These are phyloP conservation scores for Tragelaphus oryx DNA, from an alignment of 2,797 vertebrate species.

Conservation along the genomic window DNA sequence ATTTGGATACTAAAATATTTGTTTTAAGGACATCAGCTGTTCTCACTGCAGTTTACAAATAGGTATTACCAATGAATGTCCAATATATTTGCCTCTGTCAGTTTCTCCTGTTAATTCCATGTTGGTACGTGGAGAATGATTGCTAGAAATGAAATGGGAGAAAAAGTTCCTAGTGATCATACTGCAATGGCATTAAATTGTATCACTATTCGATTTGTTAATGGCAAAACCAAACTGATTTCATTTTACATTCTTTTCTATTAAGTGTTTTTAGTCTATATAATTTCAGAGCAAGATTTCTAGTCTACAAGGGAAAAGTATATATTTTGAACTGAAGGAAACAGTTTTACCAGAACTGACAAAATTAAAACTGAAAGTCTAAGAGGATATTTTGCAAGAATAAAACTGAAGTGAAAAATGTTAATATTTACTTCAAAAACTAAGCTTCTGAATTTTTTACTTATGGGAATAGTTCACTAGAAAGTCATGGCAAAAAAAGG, in stretches of 20 bases:
- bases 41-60: neutral
- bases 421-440: constrained; percentile 42
- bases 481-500: constrained; percentile 28
- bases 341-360: constrained; percentile 15
- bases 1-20: constrained; percentile 3
- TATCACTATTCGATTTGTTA: neutral
- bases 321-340: neutral
- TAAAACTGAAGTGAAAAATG: constrained; percentile 33
- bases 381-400: constrained; percentile 23
- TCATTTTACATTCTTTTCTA: constrained; percentile 38
- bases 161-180: constrained; percentile 46
- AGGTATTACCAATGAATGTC: constrained; percentile 36
- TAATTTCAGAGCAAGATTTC: constrained; percentile 42
- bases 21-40: constrained; percentile 31
- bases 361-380: constrained; percentile 40
- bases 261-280: neutral
- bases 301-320: constrained; percentile 14
- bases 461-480: constrained; percentile 23
- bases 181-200: neutral
- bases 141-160: constrained; percentile 37
- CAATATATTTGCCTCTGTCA: neutral
- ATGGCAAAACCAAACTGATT: constrained; percentile 28
- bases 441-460: constrained; percentile 19
- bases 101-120: neutral
- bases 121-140: neutral